Evolutionary conservation across 2,113 vertebrate genomes (phyloP).

Genomic region (Notarius lentiginosus): DNA sequence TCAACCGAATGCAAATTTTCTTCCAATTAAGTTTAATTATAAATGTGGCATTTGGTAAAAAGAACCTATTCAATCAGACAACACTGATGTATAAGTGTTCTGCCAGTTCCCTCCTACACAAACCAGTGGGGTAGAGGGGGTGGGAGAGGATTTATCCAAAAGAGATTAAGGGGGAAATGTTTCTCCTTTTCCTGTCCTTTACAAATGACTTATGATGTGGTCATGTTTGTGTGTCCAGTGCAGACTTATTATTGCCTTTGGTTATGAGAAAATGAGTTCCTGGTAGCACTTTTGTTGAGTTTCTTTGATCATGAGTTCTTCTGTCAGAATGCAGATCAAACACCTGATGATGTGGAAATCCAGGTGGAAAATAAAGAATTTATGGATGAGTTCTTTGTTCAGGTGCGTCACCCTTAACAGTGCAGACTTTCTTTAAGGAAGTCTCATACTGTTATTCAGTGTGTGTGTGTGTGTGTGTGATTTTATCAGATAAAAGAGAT

Average conservation of each 20-base stretch:
- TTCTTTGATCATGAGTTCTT: constrained; percentile 7
- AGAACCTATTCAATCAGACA: too few relatives aligned
- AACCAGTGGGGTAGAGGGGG: background rate
- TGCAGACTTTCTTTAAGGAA: background rate
- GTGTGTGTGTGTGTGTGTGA: background rate
- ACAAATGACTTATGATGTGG: background rate
- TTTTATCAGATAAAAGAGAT: constrained; percentile 85
- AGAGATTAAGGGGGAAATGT: constrained; percentile 20
- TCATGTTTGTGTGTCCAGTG: background rate
- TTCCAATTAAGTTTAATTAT: background rate
- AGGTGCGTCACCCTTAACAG: constrained; percentile 69
- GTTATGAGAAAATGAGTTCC: background rate
- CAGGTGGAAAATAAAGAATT: constrained; percentile 85
- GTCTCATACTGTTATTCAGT: background rate
- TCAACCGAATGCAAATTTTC: background rate
- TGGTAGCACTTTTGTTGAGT: background rate
- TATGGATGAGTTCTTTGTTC: constrained; percentile 92
- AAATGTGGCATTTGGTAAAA: background rate
- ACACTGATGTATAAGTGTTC: background rate
- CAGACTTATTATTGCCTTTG: background rate
- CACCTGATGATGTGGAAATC: constrained; percentile 79
- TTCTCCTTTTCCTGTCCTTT: background rate
- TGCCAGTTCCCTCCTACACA: constrained; percentile 1
- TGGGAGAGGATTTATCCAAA: constrained; percentile 18
- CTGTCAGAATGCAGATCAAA: constrained; percentile 79